A percentile compares a stretch with the other conserved stretches of the same genome.
These are phyloP conservation scores for Drosophila kuntzei DNA, from an alignment of 2,888 invertebrate genomes.

Conservation along the genomic window DNA sequence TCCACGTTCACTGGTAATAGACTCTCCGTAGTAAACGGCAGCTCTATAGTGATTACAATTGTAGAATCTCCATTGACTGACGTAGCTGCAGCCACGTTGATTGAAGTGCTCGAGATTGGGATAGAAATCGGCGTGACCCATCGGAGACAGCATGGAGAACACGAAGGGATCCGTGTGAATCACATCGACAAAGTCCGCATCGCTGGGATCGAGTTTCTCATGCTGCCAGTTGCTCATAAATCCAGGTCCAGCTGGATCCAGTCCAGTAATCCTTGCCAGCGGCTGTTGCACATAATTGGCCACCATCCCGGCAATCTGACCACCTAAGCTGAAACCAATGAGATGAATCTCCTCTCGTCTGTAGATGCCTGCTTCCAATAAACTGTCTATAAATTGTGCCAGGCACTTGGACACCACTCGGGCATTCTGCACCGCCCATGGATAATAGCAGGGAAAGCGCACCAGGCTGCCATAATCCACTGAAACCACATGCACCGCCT, in stretches of 20 bases:
- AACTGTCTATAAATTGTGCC: constrained; percentile 87
- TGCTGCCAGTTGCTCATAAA: constrained; percentile 86
- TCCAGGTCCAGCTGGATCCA: constrained; percentile 89
- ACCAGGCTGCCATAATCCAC: constrained; percentile 88
- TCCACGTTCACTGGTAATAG: constrained; percentile 85
- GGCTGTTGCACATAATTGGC: constrained; percentile 86
- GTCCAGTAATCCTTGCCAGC: constrained; percentile 87
- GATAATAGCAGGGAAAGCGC: constrained; percentile 87
- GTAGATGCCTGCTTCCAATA: constrained; percentile 85
- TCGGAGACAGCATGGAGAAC: constrained; percentile 87
- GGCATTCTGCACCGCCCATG: constrained; percentile 87
- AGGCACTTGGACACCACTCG: constrained; percentile 87
- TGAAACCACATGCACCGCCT: constrained; percentile 87
- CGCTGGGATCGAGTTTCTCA: constrained; percentile 87
- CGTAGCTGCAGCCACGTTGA: constrained; percentile 87
- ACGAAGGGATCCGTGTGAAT: constrained; percentile 88
- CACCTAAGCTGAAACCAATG: constrained; percentile 89
- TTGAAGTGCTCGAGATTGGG: constrained; percentile 86
- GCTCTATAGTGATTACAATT: constrained; percentile 88
- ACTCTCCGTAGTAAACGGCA: constrained; percentile 88
- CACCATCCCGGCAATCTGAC: constrained; percentile 87
- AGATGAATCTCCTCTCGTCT: constrained; percentile 86
- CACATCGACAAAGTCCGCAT: constrained; percentile 88
- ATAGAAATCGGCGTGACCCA: constrained; percentile 87
- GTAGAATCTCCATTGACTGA: constrained; percentile 78